Percentiles rank a stretch among this genome's conserved stretches.
These are phyloP conservation scores for Ophion slaviceki DNA, from an alignment of 2,888 invertebrate genomes.

Conservation along the genomic window DNA sequence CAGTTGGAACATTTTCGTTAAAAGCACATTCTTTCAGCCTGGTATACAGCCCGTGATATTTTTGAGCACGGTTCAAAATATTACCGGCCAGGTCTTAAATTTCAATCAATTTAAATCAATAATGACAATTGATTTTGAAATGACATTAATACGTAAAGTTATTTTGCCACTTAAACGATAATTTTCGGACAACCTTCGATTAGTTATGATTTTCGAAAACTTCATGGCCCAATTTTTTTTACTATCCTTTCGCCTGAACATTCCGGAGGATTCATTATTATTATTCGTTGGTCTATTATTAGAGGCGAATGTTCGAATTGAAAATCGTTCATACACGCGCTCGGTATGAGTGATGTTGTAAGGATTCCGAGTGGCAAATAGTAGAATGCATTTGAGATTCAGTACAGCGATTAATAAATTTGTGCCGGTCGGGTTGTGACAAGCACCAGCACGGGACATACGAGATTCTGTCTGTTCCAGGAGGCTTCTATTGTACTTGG, in stretches of 20 bases:
- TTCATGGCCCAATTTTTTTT: background rate
- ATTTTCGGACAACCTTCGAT: background rate
- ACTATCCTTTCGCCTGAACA: background rate
- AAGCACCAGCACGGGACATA: constrained; percentile 65
- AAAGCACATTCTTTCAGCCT: background rate
- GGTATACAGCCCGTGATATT: background rate
- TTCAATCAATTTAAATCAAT: too few species aligned
- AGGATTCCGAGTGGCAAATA: constrained; percentile 44
- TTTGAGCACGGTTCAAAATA: too few species aligned
- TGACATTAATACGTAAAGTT: background rate
- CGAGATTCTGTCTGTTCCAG: constrained; percentile 72
- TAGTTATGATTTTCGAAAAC: background rate
- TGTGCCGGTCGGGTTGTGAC: constrained; percentile 73
- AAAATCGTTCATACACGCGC: constrained; percentile 18
- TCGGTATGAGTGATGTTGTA: constrained; percentile 71
- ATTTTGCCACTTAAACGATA: background rate
- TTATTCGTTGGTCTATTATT: background rate
- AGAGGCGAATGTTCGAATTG: background rate
- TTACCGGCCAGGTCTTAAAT: too few species aligned
- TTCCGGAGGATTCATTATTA: background rate
- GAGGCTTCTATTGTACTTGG: constrained; percentile 74
- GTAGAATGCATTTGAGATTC: constrained; percentile 63
- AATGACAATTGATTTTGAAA: background rate
- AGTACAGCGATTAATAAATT: constrained; percentile 78
- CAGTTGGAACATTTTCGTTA: background rate